A percentile compares a stretch with the other conserved stretches of the same genome.
phyloP scores from a whole-genome alignment of 2,113 vertebrate genomes.

The Ceratotherium simum region DNA sequence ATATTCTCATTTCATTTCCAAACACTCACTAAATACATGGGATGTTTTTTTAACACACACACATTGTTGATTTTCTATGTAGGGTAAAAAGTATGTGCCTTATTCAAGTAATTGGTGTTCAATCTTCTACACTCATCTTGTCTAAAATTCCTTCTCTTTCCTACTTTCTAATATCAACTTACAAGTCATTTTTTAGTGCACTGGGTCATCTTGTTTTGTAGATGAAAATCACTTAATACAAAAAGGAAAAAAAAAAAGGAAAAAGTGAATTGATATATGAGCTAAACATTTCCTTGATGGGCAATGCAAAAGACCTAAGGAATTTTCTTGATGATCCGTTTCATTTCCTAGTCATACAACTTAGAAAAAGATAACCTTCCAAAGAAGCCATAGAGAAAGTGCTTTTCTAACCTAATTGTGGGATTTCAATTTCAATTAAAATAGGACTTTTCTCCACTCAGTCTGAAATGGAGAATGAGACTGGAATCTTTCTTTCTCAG shows the following conservation, averaged over 20 bases:
- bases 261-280: conserved; percentile 77
- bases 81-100: conserved; percentile 27
- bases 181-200: conserved; percentile 75
- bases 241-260: not conserved
- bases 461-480: conserved; percentile 53
- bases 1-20: conserved; percentile 74
- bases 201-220: conserved; percentile 68
- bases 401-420: conserved; percentile 58
- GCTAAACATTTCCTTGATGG: conserved; percentile 75
- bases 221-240: conserved; percentile 78
- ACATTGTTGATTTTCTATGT: not conserved
- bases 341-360: conserved; percentile 79
- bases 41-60: conserved; percentile 48
- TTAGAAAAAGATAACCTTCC: conserved; percentile 73
- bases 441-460: not conserved
- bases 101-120: conserved; percentile 75
- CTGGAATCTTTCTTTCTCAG: not conserved
- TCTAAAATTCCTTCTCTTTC: conserved; percentile 76
- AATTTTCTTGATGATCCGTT: conserved; percentile 80
- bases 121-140: conserved; percentile 78
- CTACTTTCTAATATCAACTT: conserved; percentile 82
- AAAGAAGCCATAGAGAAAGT: conserved; percentile 73
- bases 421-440: conserved; percentile 77
- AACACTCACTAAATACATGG: conserved; percentile 71
- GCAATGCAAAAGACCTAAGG: conserved; percentile 34